Evolutionary conservation across 1,140 invertebrate species (phyloP), one percentile per base, ranked within the genome.

Genomic region (Drosophila malerkotliana): DNA sequence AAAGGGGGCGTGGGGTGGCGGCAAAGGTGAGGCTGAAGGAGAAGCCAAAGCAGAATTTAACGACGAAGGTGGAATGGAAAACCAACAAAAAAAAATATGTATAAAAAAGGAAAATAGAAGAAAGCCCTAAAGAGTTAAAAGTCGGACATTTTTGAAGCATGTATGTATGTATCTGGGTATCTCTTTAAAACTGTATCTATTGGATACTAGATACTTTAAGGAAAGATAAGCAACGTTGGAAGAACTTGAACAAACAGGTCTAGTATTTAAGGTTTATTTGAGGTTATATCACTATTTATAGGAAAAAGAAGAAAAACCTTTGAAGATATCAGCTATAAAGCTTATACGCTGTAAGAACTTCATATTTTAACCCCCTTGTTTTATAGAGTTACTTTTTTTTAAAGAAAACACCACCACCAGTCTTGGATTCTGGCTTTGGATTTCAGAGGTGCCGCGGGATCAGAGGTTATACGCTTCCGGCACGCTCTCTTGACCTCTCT

Each of bases 31-130:
- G 52, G 37, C 41, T 14, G 41, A 18, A 44, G 49, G 12, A n/a
- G 24, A 62, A 62, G 54, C 28, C 9, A 18, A 51, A 39, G 57
- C 10, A 34, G 48, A 60, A 47, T 47, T 47, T 7, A 47, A 24
- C 18, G 8, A 21, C 44, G 10, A 10, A 47, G 18, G 44, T 18
- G 44, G 18, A 47, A 24, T 24, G 44, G 3, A 32, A 32, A 32
- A 1, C 14, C 15, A 15, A 6, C 15, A 61, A 30, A 9, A 24
- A 1, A 12, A 28, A 24, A 30, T n/a, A 14, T 18, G 1, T 18
- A 18, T 18, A 41, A 41, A 61, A 34, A 52, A 4, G 24, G 47
- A 12, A 18, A 37, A 49, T 34, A 37, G 14, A 15, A 52, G 34
- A 37, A 47, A 21, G 15, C 18, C 15, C 15, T 21, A 47, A 47